Evolutionary conservation across 2,888 invertebrate genomes (phyloP).

Genomic region (Drosophila algonquin): DNA sequence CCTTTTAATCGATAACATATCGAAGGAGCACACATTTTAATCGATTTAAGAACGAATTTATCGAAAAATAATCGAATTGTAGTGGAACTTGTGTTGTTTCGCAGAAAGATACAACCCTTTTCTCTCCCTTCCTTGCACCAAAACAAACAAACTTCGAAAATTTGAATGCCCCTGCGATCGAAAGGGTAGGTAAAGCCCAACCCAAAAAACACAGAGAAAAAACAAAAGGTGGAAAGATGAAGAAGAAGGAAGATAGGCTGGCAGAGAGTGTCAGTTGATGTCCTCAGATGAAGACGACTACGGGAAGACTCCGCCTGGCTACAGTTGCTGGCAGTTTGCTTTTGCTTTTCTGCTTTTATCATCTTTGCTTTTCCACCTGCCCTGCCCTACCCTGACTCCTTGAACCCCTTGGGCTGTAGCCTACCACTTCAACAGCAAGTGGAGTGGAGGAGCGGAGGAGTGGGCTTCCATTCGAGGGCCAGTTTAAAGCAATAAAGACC

Average conservation of each 20-base stretch:
- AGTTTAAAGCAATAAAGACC: slow-evolving; percentile 57
- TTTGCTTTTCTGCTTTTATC: slow-evolving; percentile 14
- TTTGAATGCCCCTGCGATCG: slow-evolving; percentile 6
- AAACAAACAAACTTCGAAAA: not conserved
- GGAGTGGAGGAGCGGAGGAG: slow-evolving; percentile 22
- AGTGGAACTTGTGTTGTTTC: too few relatives aligned
- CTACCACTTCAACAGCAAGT: slow-evolving; percentile 52
- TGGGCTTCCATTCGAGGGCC: slow-evolving; percentile 39
- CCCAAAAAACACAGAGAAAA: slow-evolving; percentile 7
- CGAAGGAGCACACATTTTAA: too few relatives aligned
- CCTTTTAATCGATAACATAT: too few relatives aligned
- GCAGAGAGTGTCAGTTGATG: slow-evolving; percentile 24
- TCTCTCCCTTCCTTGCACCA: not conserved
- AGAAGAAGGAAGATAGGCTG: not conserved
- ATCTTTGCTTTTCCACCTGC: not conserved
- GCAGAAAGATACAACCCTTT: not conserved
- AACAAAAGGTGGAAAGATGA: not conserved
- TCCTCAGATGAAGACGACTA: slow-evolving; percentile 24
- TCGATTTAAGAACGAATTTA: not conserved
- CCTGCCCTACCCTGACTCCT: not conserved
- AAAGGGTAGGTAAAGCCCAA: not conserved
- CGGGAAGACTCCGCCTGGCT: slow-evolving; percentile 1
- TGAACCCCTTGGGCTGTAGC: slow-evolving; percentile 11
- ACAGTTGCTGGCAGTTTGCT: slow-evolving; percentile 30
- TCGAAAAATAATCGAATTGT: not conserved